These are phyloP conservation scores for Limenitis camilla DNA, from an alignment of 2,888 invertebrate species.

Conservation along the genomic window DNA sequence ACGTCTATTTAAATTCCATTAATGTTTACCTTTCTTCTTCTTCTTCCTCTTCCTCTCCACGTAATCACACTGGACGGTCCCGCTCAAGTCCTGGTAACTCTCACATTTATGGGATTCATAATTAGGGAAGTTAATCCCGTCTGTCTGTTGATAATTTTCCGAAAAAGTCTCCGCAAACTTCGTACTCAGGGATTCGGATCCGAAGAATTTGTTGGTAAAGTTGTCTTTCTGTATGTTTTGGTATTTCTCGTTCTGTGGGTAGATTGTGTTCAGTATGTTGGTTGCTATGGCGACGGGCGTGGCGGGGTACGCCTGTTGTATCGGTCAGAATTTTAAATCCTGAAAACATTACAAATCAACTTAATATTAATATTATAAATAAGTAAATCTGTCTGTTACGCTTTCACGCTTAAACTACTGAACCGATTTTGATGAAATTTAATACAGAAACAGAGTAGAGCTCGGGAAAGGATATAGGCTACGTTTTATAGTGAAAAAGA, in stretches of 20 bases:
- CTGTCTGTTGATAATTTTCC: slow-evolving; percentile 58
- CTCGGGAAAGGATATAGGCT: too few species aligned
- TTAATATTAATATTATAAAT: too few species aligned
- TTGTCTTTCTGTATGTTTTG: slow-evolving; percentile 44
- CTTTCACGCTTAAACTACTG: too few species aligned
- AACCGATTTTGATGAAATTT: too few species aligned
- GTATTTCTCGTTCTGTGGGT: slow-evolving; percentile 55
- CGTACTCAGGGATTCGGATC: slow-evolving; percentile 52
- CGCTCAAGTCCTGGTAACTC: slow-evolving; percentile 62
- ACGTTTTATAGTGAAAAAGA: too few species aligned
- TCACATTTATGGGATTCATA: slow-evolving; percentile 45
- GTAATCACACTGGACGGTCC: slow-evolving; percentile 44
- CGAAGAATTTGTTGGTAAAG: slow-evolving; percentile 53
- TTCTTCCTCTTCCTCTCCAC: slow-evolving; percentile 44
- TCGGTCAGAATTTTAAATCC: slow-evolving; percentile 79
- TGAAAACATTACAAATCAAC: slow-evolving; percentile 37
- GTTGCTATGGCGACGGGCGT: slow-evolving; percentile 59
- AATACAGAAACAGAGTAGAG: too few species aligned
- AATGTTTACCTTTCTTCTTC: slow-evolving; percentile 38
- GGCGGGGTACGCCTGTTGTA: slow-evolving; percentile 54
- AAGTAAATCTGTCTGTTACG: too few species aligned
- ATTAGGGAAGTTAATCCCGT: slow-evolving; percentile 51
- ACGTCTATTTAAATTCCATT: neutral
- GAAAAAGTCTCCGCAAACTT: slow-evolving; percentile 55
- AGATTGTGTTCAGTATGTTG: slow-evolving; percentile 59